Base-by-base conservation (phyloP, 2,888 invertebrate genomes). In the Cabera pusaria region DNA sequence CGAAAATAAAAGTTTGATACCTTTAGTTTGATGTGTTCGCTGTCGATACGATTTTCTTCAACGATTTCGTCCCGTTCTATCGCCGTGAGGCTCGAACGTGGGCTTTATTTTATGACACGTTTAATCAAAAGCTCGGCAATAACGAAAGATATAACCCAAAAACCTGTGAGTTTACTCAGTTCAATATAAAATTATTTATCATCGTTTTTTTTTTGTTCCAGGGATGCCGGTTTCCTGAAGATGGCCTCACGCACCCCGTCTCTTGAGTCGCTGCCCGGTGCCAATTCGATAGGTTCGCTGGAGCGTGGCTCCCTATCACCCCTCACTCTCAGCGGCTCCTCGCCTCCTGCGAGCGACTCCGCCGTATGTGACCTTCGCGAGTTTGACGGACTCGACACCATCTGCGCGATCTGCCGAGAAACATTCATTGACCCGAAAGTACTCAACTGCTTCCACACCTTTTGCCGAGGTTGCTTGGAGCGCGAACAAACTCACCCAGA, bases 161-260 rank as follows among this genome's bases (percentile, higher is more conserved):
- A 18, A 26, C 11, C 21, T 31, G 25, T n/a, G n/a, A n/a, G n/a
- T n/a, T n/a, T n/a, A n/a, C n/a, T n/a, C n/a, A n/a, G n/a, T n/a
- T n/a, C 6, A 28, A 7, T 9, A 21, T 35, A 29, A 44, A 37
- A 41, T 18, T 9, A 21, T 37, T 19, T 44, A 28, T 48, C 16
- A 23, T 8, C 34, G 22, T 46, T 20, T 40, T 65, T 68, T 78
- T 71, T 56, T 88, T 88, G 84, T 93, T 92, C 18, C 92, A 94
- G 94, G 94, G 93, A 94, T 94, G 94, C 93, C 92, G 94, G 93
- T 93, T 93, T 93, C 93, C 91, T 94, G 93, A 95, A 95, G 93
- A 96, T 96, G 96, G 96, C 96, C 92, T 96, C 96, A 90, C 92
- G 92, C 87, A 96, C 96, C 90, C 96, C 96, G 90, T 97, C 96